Evolutionary conservation across 2,113 vertebrate species (phyloP).

Genomic region (Oceanodroma tethys): DNA sequence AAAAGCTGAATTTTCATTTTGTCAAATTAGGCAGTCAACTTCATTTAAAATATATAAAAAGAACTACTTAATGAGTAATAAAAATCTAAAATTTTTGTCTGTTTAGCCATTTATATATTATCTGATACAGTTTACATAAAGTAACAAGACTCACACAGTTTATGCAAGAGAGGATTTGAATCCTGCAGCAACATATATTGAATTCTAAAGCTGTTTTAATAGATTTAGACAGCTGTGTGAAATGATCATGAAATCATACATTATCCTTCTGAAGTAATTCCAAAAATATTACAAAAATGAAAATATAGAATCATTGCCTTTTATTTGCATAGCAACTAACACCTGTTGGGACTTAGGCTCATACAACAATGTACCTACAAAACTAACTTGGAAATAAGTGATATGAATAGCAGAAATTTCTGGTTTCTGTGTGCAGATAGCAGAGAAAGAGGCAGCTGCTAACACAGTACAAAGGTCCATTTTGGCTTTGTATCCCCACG

Average conservation of each 20-base stretch:
- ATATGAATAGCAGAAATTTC: not conserved
- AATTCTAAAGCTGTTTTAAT: not conserved
- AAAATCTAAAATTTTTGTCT: not conserved
- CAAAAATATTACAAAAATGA: not conserved
- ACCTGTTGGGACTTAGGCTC: not conserved
- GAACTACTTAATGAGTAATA: not conserved
- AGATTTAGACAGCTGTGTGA: not conserved
- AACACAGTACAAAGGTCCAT: not conserved
- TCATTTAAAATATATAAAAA: not conserved
- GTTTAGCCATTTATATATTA: not conserved
- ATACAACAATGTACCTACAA: not conserved
- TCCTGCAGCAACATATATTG: not conserved
- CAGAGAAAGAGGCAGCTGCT: not conserved
- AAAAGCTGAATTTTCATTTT: not conserved
- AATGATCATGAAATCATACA: not conserved
- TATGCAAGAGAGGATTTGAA: not conserved
- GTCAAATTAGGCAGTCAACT: not conserved
- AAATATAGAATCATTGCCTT: not conserved
- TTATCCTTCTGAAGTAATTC: not conserved
- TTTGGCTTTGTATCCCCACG: not conserved
- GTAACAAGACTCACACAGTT: not conserved
- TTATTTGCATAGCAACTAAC: not conserved
- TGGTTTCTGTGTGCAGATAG: not conserved
- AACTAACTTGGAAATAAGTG: not conserved
- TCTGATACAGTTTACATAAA: not conserved